Evolutionary conservation across 2,888 invertebrate species (phyloP), one percentile per base, ranked within the genome.

Genomic region (Sminthurinus aureus): DNA sequence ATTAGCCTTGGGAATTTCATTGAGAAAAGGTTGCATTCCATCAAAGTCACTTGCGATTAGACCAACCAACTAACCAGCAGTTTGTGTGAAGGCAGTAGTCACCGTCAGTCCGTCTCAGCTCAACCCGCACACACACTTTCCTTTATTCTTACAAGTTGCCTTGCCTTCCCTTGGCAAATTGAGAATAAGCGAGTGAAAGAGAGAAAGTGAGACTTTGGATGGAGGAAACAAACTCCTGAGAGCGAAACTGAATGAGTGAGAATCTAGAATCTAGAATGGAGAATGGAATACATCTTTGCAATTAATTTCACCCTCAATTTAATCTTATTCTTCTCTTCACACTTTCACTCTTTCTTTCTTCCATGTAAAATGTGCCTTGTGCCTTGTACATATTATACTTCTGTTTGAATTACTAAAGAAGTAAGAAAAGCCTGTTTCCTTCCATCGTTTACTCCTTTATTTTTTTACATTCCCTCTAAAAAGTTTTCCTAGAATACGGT

Each of bases 281-380:
- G 52, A 51, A 50, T 51, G 26, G 75, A 75, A 75, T 75, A 51
- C 69, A 50, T 75, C 51, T 69, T n/a, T 18, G 78, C 83, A 79
- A 83, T 83, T 83, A 83, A 83, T 83, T 83, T 83, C 79, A 79
- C 71, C 79, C 83, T 83, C 78, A 79, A 83, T 83, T 83, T 83
- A 73, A 22, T 83, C 83, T 71, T 79, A 75, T 38, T 51, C 73
- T n/a, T 64, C 69, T 51, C 73, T n/a, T 64, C 69, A 69, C 75
- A 50, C 75, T 50, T 52, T 51, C 20, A 18, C 51, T 81, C 69
- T 51, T 52, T 80, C 22, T 52, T 22, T 24, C 26, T 24, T 20
- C n/a, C 52, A 11, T 13, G 20, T 15, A 24, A 0, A 24, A 24
- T 8, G 20, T 24, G 15, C 2, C 22, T 75, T 50, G 38, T 75